Base-by-base conservation (phyloP, 2,888 invertebrate genomes). In the Scaptomyza polygonia region DNA sequence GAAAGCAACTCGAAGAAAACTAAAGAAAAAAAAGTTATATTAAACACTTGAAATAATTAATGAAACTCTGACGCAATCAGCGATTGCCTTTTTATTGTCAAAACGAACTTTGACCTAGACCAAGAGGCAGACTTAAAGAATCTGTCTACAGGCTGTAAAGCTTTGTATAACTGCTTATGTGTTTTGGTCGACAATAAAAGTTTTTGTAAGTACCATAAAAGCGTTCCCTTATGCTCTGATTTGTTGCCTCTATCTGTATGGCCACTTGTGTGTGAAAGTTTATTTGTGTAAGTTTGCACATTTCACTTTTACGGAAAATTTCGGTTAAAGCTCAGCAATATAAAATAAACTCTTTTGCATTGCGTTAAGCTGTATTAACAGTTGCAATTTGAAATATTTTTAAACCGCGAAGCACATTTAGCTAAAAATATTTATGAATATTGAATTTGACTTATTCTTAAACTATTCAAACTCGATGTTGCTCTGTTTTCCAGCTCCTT, bases 281-380 rank as follows among this genome's bases (percentile, higher is more conserved):
- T 77, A n/a, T n/a, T n/a, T n/a, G n/a, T n/a, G n/a, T n/a, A n/a
- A n/a, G n/a, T n/a, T n/a, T n/a, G n/a, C n/a, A n/a, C n/a, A n/a
- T n/a, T n/a, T n/a, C n/a, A n/a, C n/a, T n/a, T n/a, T n/a, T n/a
- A 77, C 59, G 64, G 72, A 65, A 74, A 77, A 72, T 64, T 74
- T 76, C 48, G 42, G 21, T 21, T 44, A 40, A 54, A 64, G 56
- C 47, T 51, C 53, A 39, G 51, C 54, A 67, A 65, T 21, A 21
- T 21, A 21, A 21, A 21, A 21, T 21, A 21, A 21, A 21, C 21
- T 21, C 21, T 21, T 21, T 21, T 48, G 47, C n/a, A 32, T 12
- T 14, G 32, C 12, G 32, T 32, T 32, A 5, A 32, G 32, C 5
- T 12, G 12, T 9, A 32, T 32, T 5, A 12, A 12, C 32, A 12